Evolutionary conservation across 2,888 invertebrate genomes (phyloP).

Genomic region (Yponomeuta sedellus): DNA sequence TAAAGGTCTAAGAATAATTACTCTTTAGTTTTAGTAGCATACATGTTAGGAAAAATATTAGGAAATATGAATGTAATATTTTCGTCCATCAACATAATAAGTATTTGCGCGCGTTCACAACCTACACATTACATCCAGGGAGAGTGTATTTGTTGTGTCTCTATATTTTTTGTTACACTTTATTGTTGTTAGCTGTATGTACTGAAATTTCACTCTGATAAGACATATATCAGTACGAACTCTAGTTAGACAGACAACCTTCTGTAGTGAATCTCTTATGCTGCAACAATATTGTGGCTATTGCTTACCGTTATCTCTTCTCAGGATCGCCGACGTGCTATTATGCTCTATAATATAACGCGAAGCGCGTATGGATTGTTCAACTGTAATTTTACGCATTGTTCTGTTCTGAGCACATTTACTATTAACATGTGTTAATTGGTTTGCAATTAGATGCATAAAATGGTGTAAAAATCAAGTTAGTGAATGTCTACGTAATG

Average conservation of each 20-base stretch:
- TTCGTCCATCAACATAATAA: too few relatives aligned
- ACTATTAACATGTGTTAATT: not conserved
- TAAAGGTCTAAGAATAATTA: too few relatives aligned
- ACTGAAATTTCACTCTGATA: too few relatives aligned
- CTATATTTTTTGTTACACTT: too few relatives aligned
- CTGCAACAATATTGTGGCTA: not conserved
- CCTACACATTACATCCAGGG: too few relatives aligned
- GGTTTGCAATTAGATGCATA: not conserved
- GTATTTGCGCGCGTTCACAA: too few relatives aligned
- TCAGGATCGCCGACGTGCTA: not conserved
- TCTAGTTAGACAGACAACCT: not conserved
- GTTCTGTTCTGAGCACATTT: not conserved
- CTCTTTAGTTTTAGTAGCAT: too few relatives aligned
- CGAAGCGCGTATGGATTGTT: not conserved
- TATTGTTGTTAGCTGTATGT: too few relatives aligned
- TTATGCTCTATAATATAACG: slow-evolving; percentile 2
- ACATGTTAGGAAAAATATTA: too few relatives aligned
- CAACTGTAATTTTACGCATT: not conserved
- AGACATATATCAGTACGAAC: not conserved
- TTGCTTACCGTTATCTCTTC: not conserved
- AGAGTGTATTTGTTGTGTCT: too few relatives aligned
- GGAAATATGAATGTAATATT: too few relatives aligned
- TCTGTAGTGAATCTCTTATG: not conserved
- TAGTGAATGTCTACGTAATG: too few relatives aligned
- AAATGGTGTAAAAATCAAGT: not conserved